A percentile compares a stretch with the other conserved stretches of the same genome.
Conservation (phyloP, 1,140 invertebrate species). For the Eriocheir sinensis region DNA sequence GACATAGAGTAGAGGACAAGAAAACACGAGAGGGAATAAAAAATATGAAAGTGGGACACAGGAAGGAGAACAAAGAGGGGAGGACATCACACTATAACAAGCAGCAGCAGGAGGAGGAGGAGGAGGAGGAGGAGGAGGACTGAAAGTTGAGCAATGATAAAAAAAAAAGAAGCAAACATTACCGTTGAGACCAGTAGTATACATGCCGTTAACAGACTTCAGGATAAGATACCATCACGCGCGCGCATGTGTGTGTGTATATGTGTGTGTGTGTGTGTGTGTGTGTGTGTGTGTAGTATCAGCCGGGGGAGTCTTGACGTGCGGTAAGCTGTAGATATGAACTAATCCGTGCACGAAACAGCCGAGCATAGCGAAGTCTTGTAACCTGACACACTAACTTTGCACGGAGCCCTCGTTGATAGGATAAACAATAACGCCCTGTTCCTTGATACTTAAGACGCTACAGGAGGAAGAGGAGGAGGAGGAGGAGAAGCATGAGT, state of each 20-base stretch:
- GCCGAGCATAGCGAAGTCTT: no score
- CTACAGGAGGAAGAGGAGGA: neutral
- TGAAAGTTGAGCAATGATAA: neutral
- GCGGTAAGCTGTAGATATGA: neutral
- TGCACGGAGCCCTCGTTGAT: no score
- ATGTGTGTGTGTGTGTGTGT: conserved; percentile 44
- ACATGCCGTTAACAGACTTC: neutral
- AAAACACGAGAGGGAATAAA: no score
- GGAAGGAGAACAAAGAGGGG: no score
- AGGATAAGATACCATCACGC: neutral
- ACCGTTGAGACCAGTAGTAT: neutral
- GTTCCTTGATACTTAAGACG: no score
- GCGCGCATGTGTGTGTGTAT: conserved; percentile 33
- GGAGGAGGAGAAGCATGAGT: neutral
- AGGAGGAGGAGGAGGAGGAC: conserved; percentile 3
- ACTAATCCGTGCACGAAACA: no score
- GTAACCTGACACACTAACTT: no score
- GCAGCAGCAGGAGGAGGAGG: no score
- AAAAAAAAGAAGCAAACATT: neutral
- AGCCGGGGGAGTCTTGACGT: no score
- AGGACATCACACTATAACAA: no score
- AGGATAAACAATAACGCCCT: no score
- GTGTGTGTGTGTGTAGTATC: conserved; percentile 32
- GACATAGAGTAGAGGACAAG: neutral
- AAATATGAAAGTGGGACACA: neutral